Evolutionary conservation across 2,113 vertebrate genomes (phyloP).

Genomic region (Syngnathus floridae): DNA sequence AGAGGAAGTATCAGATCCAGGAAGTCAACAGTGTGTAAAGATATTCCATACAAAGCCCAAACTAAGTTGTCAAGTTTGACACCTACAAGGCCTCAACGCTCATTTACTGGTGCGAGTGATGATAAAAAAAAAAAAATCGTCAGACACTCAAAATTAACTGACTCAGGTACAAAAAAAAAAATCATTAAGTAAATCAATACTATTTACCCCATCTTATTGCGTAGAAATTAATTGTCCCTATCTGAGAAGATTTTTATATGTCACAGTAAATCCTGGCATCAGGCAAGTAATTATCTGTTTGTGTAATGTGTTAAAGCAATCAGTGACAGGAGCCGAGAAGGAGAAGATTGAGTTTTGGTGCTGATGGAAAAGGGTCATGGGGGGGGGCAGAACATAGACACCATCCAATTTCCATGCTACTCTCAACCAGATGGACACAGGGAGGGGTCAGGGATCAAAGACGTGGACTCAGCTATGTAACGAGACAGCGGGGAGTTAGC

Average conservation of each 20-base stretch:
- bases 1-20: not conserved
- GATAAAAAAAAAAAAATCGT: not conserved
- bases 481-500: conserved; percentile 16
- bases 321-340: not conserved
- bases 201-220: not conserved
- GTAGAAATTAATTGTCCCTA: not conserved
- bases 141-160: no score
- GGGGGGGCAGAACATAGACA: conserved; percentile 1
- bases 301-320: not conserved
- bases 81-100: no score
- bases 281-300: not conserved
- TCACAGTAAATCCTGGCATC: not conserved
- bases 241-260: not conserved
- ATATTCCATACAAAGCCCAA: no score
- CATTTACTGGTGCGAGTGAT: no score
- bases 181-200: not conserved
- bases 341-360: conserved; percentile 13
- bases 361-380: no score
- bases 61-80: no score
- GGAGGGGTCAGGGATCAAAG: conserved; percentile 14
- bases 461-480: conserved; percentile 20
- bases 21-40: not conserved
- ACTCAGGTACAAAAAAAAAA: no score
- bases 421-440: conserved; percentile 21
- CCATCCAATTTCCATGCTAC: conserved; percentile 11